Evolutionary conservation across 2,113 vertebrate genomes (phyloP).

Genomic region (Megaleporinus macrocephalus): DNA sequence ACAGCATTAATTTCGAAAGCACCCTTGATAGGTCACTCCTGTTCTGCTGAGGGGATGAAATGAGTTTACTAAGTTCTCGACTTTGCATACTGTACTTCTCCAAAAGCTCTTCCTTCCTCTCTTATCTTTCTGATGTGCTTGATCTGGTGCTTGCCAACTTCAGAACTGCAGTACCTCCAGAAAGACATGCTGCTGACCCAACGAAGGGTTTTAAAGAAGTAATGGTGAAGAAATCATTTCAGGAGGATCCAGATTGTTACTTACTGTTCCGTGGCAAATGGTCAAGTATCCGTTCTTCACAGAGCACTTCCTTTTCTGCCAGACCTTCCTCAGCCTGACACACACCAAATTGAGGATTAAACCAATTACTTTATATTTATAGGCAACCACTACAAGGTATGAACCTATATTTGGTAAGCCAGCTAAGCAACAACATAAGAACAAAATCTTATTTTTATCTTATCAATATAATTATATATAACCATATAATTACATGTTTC

Average conservation of each 20-base stretch:
- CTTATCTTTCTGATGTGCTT: neutral
- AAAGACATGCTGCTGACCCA: neutral
- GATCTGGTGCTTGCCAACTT: slow-evolving; percentile 62
- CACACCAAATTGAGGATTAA: neutral
- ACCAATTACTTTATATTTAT: neutral
- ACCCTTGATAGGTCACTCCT: neutral
- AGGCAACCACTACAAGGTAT: too few relatives aligned
- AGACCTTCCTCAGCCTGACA: slow-evolving; percentile 91
- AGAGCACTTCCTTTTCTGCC: slow-evolving; percentile 96
- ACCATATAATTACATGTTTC: too few relatives aligned
- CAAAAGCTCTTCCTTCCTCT: slow-evolving; percentile 17
- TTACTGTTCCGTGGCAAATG: slow-evolving; percentile 94
- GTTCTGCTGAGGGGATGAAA: neutral
- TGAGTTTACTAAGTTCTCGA: neutral
- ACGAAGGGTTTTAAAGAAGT: neutral
- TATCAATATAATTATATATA: too few relatives aligned
- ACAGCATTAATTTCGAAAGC: neutral
- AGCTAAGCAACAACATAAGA: too few relatives aligned
- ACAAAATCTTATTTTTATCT: too few relatives aligned
- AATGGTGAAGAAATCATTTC: too few relatives aligned
- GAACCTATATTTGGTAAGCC: too few relatives aligned
- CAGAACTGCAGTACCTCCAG: slow-evolving; percentile 46
- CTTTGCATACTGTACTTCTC: neutral
- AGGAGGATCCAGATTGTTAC: slow-evolving; percentile 43
- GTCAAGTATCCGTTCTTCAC: slow-evolving; percentile 94